Percentiles rank a stretch among this genome's conserved stretches.
Conservation (phyloP, 2,113 vertebrate species). For the Brienomyrus brachyistius region DNA sequence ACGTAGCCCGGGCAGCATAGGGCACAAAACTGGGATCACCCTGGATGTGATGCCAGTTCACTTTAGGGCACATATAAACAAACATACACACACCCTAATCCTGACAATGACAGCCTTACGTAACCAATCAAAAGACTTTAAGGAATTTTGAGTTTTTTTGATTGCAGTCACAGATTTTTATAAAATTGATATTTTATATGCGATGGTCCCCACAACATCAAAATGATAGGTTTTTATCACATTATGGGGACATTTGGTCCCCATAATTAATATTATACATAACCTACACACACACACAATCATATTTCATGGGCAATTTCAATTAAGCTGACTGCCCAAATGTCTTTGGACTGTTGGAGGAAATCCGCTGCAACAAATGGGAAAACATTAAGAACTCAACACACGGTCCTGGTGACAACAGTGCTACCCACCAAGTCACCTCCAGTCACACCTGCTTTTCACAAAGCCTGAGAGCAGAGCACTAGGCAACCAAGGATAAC, state of each 20-base stretch:
- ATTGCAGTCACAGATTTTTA: not conserved
- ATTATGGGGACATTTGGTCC: not conserved
- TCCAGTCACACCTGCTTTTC: not conserved
- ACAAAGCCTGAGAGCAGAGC: not conserved
- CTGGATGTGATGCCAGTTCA: not conserved
- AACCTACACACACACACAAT: not conserved
- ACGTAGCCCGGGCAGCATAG: not conserved
- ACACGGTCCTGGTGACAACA: not conserved
- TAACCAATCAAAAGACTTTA: not conserved
- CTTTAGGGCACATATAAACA: not conserved
- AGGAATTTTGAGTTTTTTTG: not conserved
- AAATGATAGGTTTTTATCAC: not conserved
- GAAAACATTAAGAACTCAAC: not conserved
- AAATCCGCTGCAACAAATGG: not conserved
- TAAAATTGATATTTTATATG: not conserved
- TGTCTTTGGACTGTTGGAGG: not conserved
- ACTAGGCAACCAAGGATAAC: not conserved
- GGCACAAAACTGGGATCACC: not conserved
- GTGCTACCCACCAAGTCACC: not conserved
- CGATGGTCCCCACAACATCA: not conserved
- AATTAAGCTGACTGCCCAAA: not conserved
- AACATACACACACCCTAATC: not conserved
- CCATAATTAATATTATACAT: not conserved
- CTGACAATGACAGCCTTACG: not conserved
- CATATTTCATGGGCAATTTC: not conserved